Evolutionary conservation across 1,140 invertebrate genomes (phyloP).

Genomic region (Drosophila sturtevanti): DNA sequence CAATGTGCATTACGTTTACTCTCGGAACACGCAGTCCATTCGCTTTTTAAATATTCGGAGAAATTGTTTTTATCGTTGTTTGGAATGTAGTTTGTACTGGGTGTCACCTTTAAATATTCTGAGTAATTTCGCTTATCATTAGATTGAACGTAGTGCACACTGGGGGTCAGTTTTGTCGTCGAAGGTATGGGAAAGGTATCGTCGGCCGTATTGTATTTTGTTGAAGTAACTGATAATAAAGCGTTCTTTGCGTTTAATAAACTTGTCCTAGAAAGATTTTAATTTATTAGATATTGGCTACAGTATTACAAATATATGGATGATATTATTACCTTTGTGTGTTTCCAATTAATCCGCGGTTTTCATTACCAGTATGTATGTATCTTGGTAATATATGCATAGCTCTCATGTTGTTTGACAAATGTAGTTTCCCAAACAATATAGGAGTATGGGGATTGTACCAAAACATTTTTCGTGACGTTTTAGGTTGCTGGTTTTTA

Average conservation of each 20-base stretch:
- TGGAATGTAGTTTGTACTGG: not conserved
- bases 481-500: constrained; percentile 30
- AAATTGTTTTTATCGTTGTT: constrained; percentile 8
- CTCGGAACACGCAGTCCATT: constrained; percentile 28
- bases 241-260: not conserved
- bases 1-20: constrained; percentile 17
- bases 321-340: constrained; percentile 33
- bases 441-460: constrained; percentile 38
- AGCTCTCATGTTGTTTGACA: constrained; percentile 39
- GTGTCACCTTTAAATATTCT: not conserved
- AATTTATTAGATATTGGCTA: not conserved
- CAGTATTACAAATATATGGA: not conserved
- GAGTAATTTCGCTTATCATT: constrained; percentile 11
- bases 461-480: constrained; percentile 49
- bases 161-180: not conserved
- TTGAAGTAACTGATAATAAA: constrained; percentile 3
- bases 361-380: constrained; percentile 19
- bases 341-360: constrained; percentile 7
- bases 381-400: constrained; percentile 43
- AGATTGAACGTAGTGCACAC: not conserved
- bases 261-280: not conserved
- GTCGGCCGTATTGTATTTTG: not conserved
- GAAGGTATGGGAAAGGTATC: not conserved
- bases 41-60: constrained; percentile 9
- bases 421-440: constrained; percentile 38